phyloP scores from a whole-genome alignment of 2,888 invertebrate species.

The Eupeodes latifasciatus region DNA sequence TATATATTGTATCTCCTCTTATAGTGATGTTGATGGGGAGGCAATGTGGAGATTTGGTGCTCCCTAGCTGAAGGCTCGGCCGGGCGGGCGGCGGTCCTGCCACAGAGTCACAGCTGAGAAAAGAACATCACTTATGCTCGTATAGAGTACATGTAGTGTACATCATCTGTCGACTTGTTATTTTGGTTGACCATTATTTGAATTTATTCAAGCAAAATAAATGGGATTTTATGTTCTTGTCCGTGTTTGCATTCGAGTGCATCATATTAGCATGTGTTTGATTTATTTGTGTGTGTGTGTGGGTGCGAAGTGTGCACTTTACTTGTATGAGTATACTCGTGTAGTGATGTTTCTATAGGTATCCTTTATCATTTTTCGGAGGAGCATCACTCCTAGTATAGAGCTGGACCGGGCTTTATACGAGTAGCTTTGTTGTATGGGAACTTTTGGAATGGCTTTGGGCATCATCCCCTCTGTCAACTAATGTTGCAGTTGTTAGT shows the following conservation, averaged over 20 bases:
- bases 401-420: neutral
- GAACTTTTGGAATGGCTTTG: neutral
- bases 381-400: neutral
- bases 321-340: neutral
- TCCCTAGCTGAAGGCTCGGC: no score
- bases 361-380: conserved; percentile 38
- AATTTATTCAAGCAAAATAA: conserved; percentile 77
- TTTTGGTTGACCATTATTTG: conserved; percentile 77
- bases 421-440: no score
- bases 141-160: conserved; percentile 7
- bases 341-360: neutral
- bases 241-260: conserved; percentile 73
- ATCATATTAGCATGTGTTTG: conserved; percentile 68
- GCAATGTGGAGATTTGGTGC: conserved; percentile 7
- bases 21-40: no score
- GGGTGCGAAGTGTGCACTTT: neutral
- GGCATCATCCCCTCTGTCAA: conserved; percentile 9
- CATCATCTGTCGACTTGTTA: conserved; percentile 76
- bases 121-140: conserved; percentile 74
- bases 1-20: no score
- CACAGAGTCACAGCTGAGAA: conserved; percentile 76
- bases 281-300: conserved; percentile 12
- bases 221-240: conserved; percentile 76
- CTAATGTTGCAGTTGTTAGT: conserved; percentile 72
- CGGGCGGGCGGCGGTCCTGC: conserved; percentile 32